Conservation (phyloP, 2,888 invertebrate genomes). For the Philereme transversata region DNA sequence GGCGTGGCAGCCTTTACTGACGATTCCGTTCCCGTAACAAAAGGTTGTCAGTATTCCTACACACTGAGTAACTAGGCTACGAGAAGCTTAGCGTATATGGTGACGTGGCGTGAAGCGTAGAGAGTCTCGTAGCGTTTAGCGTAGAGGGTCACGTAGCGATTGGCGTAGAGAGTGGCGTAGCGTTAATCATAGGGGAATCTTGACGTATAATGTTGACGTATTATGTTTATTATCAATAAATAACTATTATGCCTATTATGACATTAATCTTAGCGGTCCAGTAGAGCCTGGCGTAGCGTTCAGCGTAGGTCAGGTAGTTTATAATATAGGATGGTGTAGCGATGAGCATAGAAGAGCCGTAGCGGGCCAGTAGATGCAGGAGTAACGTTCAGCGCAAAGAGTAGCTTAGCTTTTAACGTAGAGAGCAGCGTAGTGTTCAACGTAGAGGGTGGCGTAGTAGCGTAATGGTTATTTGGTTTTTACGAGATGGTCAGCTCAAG, state of each 20-base stretch:
- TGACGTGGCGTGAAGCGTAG: not conserved
- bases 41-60: not conserved
- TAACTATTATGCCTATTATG: too few species aligned
- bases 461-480: not conserved
- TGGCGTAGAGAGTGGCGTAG: not conserved
- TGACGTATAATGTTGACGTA: too few species aligned
- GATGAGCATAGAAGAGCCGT: conserved; percentile 2
- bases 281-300: too few species aligned
- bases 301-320: too few species aligned
- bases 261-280: not conserved
- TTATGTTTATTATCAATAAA: too few species aligned
- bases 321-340: not conserved
- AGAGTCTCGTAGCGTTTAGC: not conserved
- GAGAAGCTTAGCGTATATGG: not conserved
- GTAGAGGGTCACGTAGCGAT: conserved; percentile 4
- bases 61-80: not conserved
- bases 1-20: not conserved
- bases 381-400: not conserved
- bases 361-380: not conserved
- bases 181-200: not conserved
- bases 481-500: too few species aligned
- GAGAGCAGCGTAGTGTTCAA: not conserved
- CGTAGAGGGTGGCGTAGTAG: not conserved
- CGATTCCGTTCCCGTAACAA: too few species aligned
- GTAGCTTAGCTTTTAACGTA: not conserved